phyloP scores from a whole-genome alignment of 2,888 invertebrate genomes.

The Patella depressa region DNA sequence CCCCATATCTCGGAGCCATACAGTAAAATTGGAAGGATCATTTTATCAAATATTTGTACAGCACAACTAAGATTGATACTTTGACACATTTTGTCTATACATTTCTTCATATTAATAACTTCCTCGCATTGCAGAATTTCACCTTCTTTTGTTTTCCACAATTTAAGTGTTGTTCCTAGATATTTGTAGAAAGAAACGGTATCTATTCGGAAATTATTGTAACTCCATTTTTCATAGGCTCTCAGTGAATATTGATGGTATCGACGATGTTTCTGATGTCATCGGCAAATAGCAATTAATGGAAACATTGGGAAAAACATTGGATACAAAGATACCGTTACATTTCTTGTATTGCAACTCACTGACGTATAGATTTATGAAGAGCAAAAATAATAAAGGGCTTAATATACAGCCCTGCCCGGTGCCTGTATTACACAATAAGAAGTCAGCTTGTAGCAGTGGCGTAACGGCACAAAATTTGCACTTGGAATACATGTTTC shows the following conservation, averaged over 20 bases:
- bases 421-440: background rate
- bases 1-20: too few relatives aligned
- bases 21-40: too few relatives aligned
- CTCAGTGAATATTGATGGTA: background rate
- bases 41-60: too few relatives aligned
- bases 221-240: too few relatives aligned
- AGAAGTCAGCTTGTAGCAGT: background rate
- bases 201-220: too few relatives aligned
- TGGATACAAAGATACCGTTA: constrained; percentile 10
- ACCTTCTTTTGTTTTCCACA: too few relatives aligned
- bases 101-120: too few relatives aligned
- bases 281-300: constrained; percentile 23
- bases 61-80: too few relatives aligned
- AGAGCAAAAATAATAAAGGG: background rate
- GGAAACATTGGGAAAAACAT: constrained; percentile 6
- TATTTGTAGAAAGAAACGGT: too few relatives aligned
- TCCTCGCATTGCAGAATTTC: too few relatives aligned
- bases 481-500: constrained; percentile 1
- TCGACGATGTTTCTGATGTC: constrained; percentile 20
- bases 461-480: constrained; percentile 10
- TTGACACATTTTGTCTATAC: too few relatives aligned
- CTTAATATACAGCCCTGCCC: constrained; percentile 11
- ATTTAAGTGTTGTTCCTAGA: too few relatives aligned
- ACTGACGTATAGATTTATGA: constrained; percentile 3
- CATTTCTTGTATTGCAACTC: background rate